Percentiles rank a stretch among this genome's conserved stretches.
These are phyloP conservation scores for Salvator merianae DNA, from an alignment of 2,113 vertebrate genomes.

Conservation along the genomic window DNA sequence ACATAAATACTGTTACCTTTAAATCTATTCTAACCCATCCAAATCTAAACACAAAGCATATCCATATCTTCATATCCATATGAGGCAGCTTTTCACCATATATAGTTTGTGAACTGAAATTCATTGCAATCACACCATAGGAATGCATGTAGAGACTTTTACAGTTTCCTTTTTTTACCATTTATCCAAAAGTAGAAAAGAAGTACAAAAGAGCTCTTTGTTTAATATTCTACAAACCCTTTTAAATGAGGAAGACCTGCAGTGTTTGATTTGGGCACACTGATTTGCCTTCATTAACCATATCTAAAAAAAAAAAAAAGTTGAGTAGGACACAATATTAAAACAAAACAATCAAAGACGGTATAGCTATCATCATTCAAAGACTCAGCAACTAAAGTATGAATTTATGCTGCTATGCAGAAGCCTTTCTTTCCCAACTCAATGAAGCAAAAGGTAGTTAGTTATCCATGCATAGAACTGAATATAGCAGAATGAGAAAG, in stretches of 20 bases:
- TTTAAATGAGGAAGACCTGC: background rate
- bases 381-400: constrained; percentile 16
- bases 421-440: constrained; percentile 22
- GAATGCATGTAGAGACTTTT: background rate
- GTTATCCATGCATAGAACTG: background rate
- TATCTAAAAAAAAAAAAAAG: constrained; percentile 12
- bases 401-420: constrained; percentile 5
- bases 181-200: constrained; percentile 3
- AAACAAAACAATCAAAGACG: constrained; percentile 30
- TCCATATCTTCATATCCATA: background rate
- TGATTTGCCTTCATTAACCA: background rate
- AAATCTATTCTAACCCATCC: background rate
- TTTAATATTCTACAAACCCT: background rate
- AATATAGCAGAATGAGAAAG: constrained; percentile 2
- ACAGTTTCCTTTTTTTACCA: background rate
- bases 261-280: constrained; percentile 4
- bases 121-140: no score
- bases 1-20: no score
- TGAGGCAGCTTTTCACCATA: background rate
- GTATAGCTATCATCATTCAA: constrained; percentile 18
- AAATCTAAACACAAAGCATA: no score
- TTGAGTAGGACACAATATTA: background rate
- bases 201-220: background rate
- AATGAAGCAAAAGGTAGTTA: constrained; percentile 1
- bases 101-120: no score